These are phyloP conservation scores for Mya arenaria DNA, from an alignment of 1,140 invertebrate genomes.

Conservation along the genomic window DNA sequence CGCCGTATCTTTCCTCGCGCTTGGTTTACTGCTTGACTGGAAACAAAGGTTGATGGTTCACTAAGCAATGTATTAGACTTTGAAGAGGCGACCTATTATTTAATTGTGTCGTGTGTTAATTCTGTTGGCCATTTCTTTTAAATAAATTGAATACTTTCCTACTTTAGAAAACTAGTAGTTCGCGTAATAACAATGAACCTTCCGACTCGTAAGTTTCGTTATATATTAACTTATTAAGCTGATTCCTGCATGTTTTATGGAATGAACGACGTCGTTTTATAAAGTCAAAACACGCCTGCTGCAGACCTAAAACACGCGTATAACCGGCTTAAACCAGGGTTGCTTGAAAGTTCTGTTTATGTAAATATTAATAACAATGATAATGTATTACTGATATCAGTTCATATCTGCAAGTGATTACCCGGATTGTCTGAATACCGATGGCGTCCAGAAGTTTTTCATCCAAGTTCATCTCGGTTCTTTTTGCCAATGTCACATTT, in stretches of 20 bases:
- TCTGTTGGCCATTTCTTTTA: not conserved
- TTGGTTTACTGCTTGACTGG: not conserved
- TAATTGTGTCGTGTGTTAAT: not conserved
- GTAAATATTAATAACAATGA: not conserved
- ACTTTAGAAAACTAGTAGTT: too few relatives aligned
- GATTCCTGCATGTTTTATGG: not conserved
- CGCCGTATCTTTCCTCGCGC: not conserved
- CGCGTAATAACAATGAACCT: too few relatives aligned
- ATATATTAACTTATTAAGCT: not conserved
- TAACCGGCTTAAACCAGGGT: not conserved
- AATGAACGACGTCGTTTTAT: not conserved
- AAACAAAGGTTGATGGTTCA: not conserved
- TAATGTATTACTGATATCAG: not conserved
- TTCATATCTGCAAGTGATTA: not conserved
- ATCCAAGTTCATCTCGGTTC: too few relatives aligned
- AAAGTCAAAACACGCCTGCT: not conserved
- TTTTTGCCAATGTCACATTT: too few relatives aligned
- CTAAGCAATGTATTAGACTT: not conserved
- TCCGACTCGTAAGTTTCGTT: too few relatives aligned
- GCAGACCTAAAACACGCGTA: not conserved
- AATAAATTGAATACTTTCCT: not conserved
- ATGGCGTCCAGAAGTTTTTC: slow-evolving; percentile 23
- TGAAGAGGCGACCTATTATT: not conserved
- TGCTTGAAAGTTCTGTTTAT: not conserved
- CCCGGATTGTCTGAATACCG: slow-evolving; percentile 29